These are phyloP conservation scores for Drosophila eugracilis DNA, from an alignment of 1,140 invertebrate genomes.

Conservation along the genomic window DNA sequence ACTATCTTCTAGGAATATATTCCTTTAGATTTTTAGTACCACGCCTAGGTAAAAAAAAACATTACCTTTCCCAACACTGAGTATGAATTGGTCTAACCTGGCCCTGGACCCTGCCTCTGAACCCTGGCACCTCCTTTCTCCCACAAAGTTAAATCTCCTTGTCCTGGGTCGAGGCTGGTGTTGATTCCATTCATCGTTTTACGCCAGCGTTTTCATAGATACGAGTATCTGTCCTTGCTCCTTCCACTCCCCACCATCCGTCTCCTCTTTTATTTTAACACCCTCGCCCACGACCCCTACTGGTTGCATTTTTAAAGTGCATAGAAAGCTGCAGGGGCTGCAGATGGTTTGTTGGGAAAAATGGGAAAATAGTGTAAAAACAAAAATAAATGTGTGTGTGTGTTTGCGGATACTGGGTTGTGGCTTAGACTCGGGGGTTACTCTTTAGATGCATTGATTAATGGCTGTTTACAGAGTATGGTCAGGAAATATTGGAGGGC, in stretches of 20 bases:
- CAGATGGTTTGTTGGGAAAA: constrained; percentile 29
- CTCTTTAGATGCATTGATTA: constrained; percentile 39
- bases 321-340: constrained; percentile 55
- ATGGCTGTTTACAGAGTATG: constrained; percentile 14
- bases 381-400: constrained; percentile 26
- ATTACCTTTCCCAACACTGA: constrained; percentile 24
- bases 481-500: constrained; percentile 4
- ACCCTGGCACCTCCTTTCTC: background rate
- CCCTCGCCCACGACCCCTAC: background rate
- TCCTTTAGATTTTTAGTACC: background rate
- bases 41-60: background rate
- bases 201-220: constrained; percentile 44
- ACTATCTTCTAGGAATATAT: no score
- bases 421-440: constrained; percentile 26
- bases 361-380: constrained; percentile 3
- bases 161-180: constrained; percentile 34
- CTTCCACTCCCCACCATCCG: background rate
- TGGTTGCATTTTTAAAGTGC: constrained; percentile 58
- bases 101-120: constrained; percentile 5
- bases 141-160: constrained; percentile 21
- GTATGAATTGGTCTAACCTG: constrained; percentile 34
- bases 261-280: background rate
- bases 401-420: no score
- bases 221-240: constrained; percentile 32
- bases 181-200: constrained; percentile 58